phyloP scores from a whole-genome alignment of 2,113 vertebrate species.

The Colaptes auratus region DNA sequence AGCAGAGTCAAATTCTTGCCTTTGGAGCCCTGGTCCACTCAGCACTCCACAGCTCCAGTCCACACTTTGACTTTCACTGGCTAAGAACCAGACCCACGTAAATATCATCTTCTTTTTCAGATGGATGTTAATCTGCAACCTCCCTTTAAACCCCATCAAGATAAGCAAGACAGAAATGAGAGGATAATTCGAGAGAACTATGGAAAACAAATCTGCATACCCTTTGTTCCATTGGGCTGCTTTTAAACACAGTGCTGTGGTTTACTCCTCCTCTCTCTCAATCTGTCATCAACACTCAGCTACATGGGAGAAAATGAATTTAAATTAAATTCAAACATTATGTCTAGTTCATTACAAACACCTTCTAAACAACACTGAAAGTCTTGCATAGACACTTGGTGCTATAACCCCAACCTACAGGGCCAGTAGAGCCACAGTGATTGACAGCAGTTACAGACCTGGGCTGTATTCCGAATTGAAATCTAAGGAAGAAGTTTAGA shows the following conservation, averaged over 20 bases:
- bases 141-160: neutral
- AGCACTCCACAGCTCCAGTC: neutral
- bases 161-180: neutral
- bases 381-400: neutral
- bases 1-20: neutral
- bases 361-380: neutral
- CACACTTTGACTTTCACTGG: neutral
- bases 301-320: neutral
- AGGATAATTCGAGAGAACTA: neutral
- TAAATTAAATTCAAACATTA: neutral
- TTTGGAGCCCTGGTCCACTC: neutral
- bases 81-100: neutral
- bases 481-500: neutral
- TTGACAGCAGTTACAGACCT: neutral
- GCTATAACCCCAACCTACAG: neutral
- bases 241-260: neutral
- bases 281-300: neutral
- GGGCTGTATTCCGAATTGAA: neutral
- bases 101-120: neutral
- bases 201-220: neutral
- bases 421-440: neutral
- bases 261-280: neutral
- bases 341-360: neutral
- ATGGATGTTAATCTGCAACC: neutral
- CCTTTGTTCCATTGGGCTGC: neutral